Evolutionary conservation across 2,113 vertebrate genomes (phyloP), one percentile per base, ranked within the genome.

Genomic region (Crotalus viridis): DNA sequence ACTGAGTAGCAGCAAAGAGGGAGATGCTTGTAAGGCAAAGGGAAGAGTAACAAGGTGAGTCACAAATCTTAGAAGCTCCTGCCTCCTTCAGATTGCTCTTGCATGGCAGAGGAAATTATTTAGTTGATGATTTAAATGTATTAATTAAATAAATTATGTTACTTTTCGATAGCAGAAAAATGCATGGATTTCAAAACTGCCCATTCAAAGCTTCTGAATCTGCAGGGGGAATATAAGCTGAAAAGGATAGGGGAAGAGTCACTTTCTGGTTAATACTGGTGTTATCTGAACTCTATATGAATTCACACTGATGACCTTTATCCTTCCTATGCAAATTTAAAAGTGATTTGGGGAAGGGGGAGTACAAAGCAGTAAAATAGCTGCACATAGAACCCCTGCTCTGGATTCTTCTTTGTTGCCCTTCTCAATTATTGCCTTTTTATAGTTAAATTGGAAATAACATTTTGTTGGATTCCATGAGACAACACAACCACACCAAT

Each of bases 1-100:
- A n/a, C 56, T 1, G 88, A 93, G 89, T 88, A 87, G 93, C 9
- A 0, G 94, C 91, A 51, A 22, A 74, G 33, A 55, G 52, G 85
- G 57, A 85, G 52, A 69, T 24, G 13, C 43, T 90, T 46, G 33
- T 28, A 87, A 46, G 10, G 19, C 26, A 43, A 87, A 90, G 56
- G 8, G 56, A 61, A n/a, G 88, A 7, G 15, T 92, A 56, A 52
- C 55, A n/a, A 91, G 96, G 96, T 96, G 91, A 94, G 96, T 91
- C 90, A 51, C 4, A 22, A 9, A 24, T 2, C 2, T 43, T 33
- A 28, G 28, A 24, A 22, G 5, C 1, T 26, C 0, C 0, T 4
- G 54, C 89, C 9, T 93, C 19, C 22, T 17, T 52, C 51, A 86
- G 0, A 22, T 61, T 51, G 88, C 52, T 19, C 10, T 89, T 55